phyloP scores from a whole-genome alignment of 2,797 vertebrate species.

The Pogonophryne albipinna region DNA sequence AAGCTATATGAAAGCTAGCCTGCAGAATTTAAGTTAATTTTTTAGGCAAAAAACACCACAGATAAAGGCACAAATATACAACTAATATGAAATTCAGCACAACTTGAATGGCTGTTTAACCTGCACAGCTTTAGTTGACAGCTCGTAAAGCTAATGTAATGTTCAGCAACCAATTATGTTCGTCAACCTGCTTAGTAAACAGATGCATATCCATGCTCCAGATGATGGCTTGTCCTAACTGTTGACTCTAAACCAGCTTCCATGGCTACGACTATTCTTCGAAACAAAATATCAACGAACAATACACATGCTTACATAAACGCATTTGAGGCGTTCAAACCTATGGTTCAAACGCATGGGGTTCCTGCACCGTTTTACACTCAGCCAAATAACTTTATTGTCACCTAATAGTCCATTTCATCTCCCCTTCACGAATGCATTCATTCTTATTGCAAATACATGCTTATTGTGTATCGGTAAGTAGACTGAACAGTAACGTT shows the following conservation, averaged over 20 bases:
- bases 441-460: background rate
- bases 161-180: conserved; percentile 3
- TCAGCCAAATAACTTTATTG: conserved; percentile 49
- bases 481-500: conserved; percentile 27
- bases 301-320: conserved; percentile 82
- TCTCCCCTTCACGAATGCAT: background rate
- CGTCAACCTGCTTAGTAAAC: conserved; percentile 1
- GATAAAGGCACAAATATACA: rapidly evolving
- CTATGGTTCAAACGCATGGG: conserved; percentile 48
- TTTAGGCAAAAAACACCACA: background rate
- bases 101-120: conserved; percentile 37
- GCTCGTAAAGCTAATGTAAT: conserved; percentile 18
- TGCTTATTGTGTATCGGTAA: conserved; percentile 3
- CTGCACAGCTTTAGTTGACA: conserved; percentile 22
- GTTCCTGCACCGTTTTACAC: conserved; percentile 37
- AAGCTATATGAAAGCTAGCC: background rate
- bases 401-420: background rate
- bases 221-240: background rate
- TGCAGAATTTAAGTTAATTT: background rate
- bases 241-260: conserved; percentile 17
- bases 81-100: background rate
- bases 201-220: background rate
- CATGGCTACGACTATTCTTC: conserved; percentile 34
- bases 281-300: conserved; percentile 55
- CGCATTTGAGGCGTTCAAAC: conserved; percentile 58